A percentile compares a stretch with the other conserved stretches of the same genome.
phyloP scores from a whole-genome alignment of 2,113 vertebrate species.

The Ciconia stormi region DNA sequence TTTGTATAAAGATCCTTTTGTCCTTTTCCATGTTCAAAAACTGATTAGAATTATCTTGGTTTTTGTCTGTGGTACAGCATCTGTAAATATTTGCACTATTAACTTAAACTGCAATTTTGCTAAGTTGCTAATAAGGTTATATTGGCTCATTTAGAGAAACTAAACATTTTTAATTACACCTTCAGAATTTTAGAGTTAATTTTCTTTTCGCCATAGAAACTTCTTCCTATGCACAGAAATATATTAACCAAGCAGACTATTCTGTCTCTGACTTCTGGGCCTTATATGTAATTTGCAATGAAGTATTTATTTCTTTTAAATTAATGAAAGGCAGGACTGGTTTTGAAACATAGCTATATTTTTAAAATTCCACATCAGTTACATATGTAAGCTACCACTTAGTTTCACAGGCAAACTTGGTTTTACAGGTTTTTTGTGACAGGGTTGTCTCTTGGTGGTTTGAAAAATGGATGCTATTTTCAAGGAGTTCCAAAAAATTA shows the following conservation, averaged over 20 bases:
- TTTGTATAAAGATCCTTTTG: neutral
- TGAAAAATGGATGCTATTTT: neutral
- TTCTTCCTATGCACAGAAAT: neutral
- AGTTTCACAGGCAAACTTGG: neutral
- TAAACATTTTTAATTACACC: neutral
- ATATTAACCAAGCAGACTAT: neutral
- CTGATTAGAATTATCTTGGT: neutral
- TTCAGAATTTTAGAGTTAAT: neutral
- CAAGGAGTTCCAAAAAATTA: neutral
- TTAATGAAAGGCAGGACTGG: neutral
- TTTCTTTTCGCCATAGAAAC: neutral
- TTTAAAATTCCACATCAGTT: neutral
- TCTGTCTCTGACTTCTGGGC: neutral
- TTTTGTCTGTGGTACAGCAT: neutral
- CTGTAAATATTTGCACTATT: neutral
- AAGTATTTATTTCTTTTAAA: neutral
- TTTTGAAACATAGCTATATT: neutral
- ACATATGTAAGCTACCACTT: neutral
- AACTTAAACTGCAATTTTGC: accelerated
- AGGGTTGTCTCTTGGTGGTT: neutral
- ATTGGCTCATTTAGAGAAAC: neutral
- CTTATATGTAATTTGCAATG: neutral
- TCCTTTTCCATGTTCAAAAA: neutral
- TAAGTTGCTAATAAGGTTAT: neutral
- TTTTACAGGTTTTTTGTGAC: neutral